These are phyloP conservation scores for Melanotaenia trifasciata DNA, from an alignment of 2,797 vertebrate species.

Conservation along the genomic window DNA sequence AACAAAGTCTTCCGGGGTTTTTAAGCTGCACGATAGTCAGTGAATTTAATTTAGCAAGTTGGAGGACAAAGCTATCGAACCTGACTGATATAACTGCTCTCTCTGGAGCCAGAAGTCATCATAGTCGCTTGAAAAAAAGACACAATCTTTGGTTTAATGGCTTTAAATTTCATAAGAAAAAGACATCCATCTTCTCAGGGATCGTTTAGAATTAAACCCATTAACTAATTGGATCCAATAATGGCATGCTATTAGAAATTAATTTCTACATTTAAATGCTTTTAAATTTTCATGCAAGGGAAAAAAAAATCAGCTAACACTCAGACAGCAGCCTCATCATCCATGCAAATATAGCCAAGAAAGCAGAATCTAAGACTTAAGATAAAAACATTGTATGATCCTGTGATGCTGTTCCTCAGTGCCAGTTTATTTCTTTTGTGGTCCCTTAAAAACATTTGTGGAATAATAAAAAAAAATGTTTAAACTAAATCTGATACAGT, in stretches of 20 bases:
- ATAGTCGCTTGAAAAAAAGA: constrained; percentile 76
- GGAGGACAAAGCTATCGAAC: constrained; percentile 78
- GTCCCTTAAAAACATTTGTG: constrained; percentile 10
- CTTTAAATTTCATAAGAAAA: constrained; percentile 69
- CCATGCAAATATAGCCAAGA: constrained; percentile 31
- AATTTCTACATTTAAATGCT: constrained; percentile 72
- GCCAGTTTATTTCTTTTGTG: constrained; percentile 5
- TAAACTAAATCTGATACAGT: neutral
- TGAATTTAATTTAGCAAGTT: constrained; percentile 75
- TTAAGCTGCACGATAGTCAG: constrained; percentile 49
- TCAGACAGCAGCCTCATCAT: constrained; percentile 33
- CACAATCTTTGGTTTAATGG: constrained; percentile 78
- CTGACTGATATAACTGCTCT: constrained; percentile 77
- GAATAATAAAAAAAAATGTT: neutral
- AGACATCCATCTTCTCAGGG: constrained; percentile 71
- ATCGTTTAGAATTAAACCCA: constrained; percentile 77
- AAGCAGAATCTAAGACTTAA: constrained; percentile 6
- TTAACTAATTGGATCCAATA: constrained; percentile 82
- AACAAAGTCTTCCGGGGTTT: constrained; percentile 73
- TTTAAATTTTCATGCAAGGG: constrained; percentile 56
- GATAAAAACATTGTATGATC: constrained; percentile 2
- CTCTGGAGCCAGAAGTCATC: constrained; percentile 74
- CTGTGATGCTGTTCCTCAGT: constrained; percentile 1
- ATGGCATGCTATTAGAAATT: constrained; percentile 68
- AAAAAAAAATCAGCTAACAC: constrained; percentile 41